Evolutionary conservation across 2,113 vertebrate species (phyloP).

Genomic region (Phyllostomus hastatus): DNA sequence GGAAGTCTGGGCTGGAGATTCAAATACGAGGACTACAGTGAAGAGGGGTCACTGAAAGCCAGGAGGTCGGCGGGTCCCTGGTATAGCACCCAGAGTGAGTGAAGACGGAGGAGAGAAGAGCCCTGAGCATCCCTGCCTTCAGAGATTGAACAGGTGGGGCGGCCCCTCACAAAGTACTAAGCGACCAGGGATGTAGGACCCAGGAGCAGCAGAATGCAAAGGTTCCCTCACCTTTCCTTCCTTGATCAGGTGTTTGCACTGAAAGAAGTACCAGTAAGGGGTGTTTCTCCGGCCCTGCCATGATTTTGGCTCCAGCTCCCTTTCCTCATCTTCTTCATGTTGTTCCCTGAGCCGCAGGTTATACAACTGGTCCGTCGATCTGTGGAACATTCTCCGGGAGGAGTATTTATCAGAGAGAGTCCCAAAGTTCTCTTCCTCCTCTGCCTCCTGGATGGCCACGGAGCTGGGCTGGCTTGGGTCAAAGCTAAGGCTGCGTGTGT

Average conservation of each 20-base stretch:
- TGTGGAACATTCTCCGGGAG: slow-evolving; percentile 83
- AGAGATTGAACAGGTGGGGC: background rate
- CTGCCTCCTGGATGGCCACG: background rate
- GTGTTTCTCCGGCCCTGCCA: slow-evolving; percentile 82
- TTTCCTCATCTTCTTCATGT: slow-evolving; percentile 65
- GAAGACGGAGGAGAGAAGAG: background rate
- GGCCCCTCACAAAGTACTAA: background rate
- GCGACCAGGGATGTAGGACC: background rate
- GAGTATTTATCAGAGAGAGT: slow-evolving; percentile 77
- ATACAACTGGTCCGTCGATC: slow-evolving; percentile 77
- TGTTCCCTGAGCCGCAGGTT: slow-evolving; percentile 73
- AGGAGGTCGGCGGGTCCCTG: background rate
- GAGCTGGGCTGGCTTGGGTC: background rate
- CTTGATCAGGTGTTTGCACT: slow-evolving; percentile 90
- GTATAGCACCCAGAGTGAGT: background rate
- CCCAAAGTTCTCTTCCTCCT: slow-evolving; percentile 78
- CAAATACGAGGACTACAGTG: background rate
- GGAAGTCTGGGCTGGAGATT: background rate
- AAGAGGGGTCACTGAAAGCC: background rate
- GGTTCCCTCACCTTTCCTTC: slow-evolving; percentile 85
- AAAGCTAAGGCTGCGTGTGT: background rate
- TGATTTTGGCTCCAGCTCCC: slow-evolving; percentile 15
- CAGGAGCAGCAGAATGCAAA: background rate
- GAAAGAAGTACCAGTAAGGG: slow-evolving; percentile 92
- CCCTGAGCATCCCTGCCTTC: background rate